These are phyloP conservation scores for Prionace glauca DNA, from an alignment of 2,797 vertebrate genomes.

Conservation along the genomic window DNA sequence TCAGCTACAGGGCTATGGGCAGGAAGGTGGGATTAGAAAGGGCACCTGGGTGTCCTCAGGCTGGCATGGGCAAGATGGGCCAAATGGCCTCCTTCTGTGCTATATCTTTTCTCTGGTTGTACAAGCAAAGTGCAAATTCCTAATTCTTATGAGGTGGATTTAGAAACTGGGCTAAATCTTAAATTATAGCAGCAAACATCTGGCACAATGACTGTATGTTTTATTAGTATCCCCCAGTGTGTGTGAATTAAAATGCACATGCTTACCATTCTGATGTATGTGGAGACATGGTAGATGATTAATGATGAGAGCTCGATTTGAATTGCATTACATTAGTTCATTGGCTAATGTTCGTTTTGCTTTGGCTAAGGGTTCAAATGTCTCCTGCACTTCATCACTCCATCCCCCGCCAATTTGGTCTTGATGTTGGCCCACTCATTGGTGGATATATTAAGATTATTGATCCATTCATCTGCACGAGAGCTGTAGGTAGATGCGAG, in stretches of 20 bases:
- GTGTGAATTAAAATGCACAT: background rate
- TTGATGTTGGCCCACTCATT: background rate
- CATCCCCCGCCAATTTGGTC: background rate
- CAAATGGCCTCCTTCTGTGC: too few species aligned
- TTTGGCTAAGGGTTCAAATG: background rate
- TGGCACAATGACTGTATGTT: background rate
- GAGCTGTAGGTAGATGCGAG: background rate
- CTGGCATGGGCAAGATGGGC: too few species aligned
- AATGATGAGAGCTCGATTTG: background rate
- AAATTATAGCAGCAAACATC: background rate
- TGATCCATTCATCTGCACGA: background rate
- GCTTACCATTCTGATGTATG: background rate
- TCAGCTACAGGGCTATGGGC: too few species aligned
- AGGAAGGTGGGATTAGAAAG: too few species aligned
- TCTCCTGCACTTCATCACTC: background rate
- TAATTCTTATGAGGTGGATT: background rate
- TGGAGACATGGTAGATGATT: background rate
- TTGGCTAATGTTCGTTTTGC: background rate
- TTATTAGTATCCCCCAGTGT: background rate
- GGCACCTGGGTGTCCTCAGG: too few species aligned
- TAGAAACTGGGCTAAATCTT: background rate
- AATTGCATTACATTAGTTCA: background rate
- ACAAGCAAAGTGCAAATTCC: background rate
- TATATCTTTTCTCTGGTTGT: too few species aligned
- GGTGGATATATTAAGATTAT: background rate